Conservation (phyloP, 2,888 invertebrate genomes). For the Yponomeuta malinellus region DNA sequence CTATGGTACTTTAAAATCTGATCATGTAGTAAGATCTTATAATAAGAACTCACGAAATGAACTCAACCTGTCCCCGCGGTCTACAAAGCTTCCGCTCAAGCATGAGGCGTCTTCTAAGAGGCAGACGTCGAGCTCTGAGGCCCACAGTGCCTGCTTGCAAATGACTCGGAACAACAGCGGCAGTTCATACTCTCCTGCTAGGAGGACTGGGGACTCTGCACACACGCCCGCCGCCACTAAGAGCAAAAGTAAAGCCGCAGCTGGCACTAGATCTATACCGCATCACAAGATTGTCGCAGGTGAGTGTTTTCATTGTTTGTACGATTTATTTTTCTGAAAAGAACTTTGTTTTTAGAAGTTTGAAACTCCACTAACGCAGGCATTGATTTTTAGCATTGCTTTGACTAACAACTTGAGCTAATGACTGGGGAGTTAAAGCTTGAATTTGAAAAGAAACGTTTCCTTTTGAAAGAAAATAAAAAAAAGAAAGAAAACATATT, state of each 20-base stretch:
- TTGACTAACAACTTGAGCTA: too few relatives aligned
- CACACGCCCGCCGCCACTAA: constrained; percentile 37
- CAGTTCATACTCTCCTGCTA: constrained; percentile 43
- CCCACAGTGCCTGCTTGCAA: constrained; percentile 32
- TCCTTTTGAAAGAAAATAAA: too few relatives aligned
- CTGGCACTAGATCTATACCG: constrained; percentile 41
- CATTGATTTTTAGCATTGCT: too few relatives aligned
- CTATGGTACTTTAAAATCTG: constrained; percentile 42
- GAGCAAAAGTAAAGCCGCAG: constrained; percentile 37
- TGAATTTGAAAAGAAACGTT: too few relatives aligned
- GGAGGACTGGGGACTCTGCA: constrained; percentile 38
- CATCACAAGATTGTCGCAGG: constrained; percentile 64
- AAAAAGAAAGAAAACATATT: too few relatives aligned
- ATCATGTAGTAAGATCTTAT: constrained; percentile 31
- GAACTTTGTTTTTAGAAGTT: background rate
- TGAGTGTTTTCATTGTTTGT: constrained; percentile 24
- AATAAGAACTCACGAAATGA: constrained; percentile 25
- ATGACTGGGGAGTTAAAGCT: too few relatives aligned
- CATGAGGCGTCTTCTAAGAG: constrained; percentile 33
- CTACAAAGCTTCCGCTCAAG: constrained; percentile 29
- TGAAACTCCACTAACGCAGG: too few relatives aligned
- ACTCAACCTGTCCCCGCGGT: constrained; percentile 33
- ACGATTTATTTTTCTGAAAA: background rate
- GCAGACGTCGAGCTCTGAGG: constrained; percentile 35
- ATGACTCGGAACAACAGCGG: constrained; percentile 29